Evolutionary conservation across 2,888 invertebrate species (phyloP), one percentile per base, ranked within the genome.

Genomic region (Odontothrips loti): DNA sequence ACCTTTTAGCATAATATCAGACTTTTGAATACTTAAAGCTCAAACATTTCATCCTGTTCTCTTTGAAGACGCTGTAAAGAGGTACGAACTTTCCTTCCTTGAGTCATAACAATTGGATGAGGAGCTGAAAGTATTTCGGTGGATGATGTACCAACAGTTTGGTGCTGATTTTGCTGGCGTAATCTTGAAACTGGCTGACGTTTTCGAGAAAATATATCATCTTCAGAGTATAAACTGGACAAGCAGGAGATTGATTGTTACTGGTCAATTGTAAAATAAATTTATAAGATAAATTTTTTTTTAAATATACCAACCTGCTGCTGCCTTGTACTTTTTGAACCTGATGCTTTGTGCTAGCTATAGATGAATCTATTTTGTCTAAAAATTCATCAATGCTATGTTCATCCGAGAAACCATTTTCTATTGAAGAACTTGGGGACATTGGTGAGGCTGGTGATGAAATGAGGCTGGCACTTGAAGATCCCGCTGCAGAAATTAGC

Each of bases 21-120:
- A 75, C 68, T 80, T 81, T n/a, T 79, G 75, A 82, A 82, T 80
- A 91, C 93, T 93, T 96, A 96, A 93, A 96, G 94, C 88, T 96
- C 95, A 88, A 96, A 96, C 86, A 96, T 91, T 87, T 96, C 96
- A 85, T 96, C 96, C 86, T 96, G 96, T 86, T 94, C 92, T 85
- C 93, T 91, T 88, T 96, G 95, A 83, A 95, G 90, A 85, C 94
- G 92, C 87, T 93, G 93, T 84, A 96, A 88, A 9, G 96, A 96
- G 83, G 92, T 93, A 86, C 93, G 93, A 43, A 96, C 93, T 85
- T 92, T 92, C 84, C 93, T 91, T 63, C 95, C 94, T 87, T 95
- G 95, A 68, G 95, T 94, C 85, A 95, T 92, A 58, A 94, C 92
- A n/a, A 90, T 89, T 43, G 93, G 90, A 34, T 88, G 88, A 43